phyloP scores from a whole-genome alignment of 2,113 vertebrate species.

The Erythrocebus patas region DNA sequence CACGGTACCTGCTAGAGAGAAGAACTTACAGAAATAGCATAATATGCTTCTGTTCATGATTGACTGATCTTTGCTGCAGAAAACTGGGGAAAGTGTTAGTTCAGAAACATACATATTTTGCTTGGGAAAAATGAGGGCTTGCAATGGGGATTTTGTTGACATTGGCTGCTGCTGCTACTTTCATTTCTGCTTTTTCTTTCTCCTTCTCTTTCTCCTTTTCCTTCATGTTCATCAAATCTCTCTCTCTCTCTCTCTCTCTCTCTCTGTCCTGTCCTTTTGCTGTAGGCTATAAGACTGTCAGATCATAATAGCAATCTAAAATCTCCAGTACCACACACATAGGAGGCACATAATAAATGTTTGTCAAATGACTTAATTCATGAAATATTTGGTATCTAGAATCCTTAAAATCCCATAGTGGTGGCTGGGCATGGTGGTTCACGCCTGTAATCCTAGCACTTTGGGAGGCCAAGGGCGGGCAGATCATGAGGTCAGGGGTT shows the following conservation, averaged over 20 bases:
- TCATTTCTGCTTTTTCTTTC: background rate
- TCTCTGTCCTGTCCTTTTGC: background rate
- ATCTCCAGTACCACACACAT: background rate
- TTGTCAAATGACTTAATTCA: background rate
- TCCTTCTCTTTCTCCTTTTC: background rate
- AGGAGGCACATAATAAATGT: background rate
- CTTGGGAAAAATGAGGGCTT: background rate
- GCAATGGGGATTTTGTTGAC: background rate
- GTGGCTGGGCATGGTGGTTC: too few relatives aligned
- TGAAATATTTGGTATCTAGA: background rate
- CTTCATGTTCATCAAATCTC: background rate
- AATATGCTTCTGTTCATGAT: too few relatives aligned
- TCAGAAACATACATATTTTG: background rate
- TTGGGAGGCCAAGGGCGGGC: too few relatives aligned
- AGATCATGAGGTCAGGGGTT: too few relatives aligned
- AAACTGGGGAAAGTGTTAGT: background rate
- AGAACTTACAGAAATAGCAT: background rate
- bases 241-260: too few relatives aligned
- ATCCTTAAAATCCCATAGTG: background rate
- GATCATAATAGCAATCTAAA: background rate
- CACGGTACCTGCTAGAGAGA: background rate
- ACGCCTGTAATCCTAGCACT: too few relatives aligned
- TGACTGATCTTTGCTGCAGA: background rate
- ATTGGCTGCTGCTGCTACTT: background rate
- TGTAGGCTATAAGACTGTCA: background rate